Conservation (phyloP, 2,888 invertebrate species). For the Helleia helle region DNA sequence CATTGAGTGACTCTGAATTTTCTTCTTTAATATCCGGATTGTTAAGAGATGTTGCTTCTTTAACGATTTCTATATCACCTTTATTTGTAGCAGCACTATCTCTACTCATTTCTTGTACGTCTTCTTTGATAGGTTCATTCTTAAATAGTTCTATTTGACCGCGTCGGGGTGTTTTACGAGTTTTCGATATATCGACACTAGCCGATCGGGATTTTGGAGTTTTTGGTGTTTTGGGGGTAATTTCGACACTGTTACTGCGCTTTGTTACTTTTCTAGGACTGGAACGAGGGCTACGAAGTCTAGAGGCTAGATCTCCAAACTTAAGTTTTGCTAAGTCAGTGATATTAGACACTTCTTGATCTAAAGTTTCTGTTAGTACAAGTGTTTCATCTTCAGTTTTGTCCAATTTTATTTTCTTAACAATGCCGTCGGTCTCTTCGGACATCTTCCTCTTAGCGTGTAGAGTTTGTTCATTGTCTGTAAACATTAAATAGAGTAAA, state of each 20-base stretch:
- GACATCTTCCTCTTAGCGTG: constrained; percentile 50
- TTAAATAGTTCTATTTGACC: constrained; percentile 26
- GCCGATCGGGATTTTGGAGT: constrained; percentile 50
- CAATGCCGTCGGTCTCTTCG: constrained; percentile 36
- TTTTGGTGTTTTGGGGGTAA: constrained; percentile 47
- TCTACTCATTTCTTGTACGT: constrained; percentile 22
- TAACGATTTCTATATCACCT: constrained; percentile 41
- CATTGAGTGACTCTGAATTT: constrained; percentile 38
- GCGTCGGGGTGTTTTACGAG: constrained; percentile 39
- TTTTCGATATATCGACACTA: constrained; percentile 47
- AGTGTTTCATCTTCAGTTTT: constrained; percentile 33
- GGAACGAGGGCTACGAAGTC: constrained; percentile 42
- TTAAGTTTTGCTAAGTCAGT: constrained; percentile 36
- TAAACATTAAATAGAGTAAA: constrained; percentile 18
- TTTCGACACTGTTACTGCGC: constrained; percentile 54
- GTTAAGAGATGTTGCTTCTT: constrained; percentile 34
- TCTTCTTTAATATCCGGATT: constrained; percentile 45
- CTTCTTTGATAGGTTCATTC: constrained; percentile 21
- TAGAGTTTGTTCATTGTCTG: constrained; percentile 33
- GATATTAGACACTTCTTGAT: constrained; percentile 53
- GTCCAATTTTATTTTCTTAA: constrained; percentile 54
- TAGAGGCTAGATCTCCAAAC: constrained; percentile 36
- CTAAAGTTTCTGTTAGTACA: constrained; percentile 42
- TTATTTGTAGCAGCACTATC: constrained; percentile 28
- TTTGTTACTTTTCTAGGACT: constrained; percentile 49